Percentiles rank a stretch among this genome's conserved stretches.
Evolutionary conservation across 64 coral and sea anemone genomes (phyloP).

Genomic region (Astreopora myriophthalma): DNA sequence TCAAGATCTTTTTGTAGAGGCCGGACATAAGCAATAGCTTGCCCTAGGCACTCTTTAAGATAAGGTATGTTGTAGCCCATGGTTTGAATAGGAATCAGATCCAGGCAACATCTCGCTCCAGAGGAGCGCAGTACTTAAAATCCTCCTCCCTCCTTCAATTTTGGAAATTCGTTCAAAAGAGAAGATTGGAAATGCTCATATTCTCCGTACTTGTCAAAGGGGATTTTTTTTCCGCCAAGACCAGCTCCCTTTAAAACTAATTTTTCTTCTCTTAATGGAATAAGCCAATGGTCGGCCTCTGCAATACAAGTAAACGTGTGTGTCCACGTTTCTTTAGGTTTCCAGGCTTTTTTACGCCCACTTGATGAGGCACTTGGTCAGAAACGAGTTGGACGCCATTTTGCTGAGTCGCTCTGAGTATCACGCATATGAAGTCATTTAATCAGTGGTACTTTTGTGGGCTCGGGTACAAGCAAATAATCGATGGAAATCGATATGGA

Average conservation of each 20-base stretch:
- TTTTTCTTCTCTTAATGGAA: slow-evolving; percentile 47
- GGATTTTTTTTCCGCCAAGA: slow-evolving; percentile 38
- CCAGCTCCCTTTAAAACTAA: slow-evolving; percentile 23
- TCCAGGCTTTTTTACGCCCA: slow-evolving; percentile 2
- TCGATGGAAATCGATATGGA: not conserved
- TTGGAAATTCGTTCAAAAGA: slow-evolving; percentile 37
- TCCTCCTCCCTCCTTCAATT: slow-evolving; percentile 13
- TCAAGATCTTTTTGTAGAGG: slow-evolving; percentile 30
- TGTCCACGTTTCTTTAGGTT: slow-evolving; percentile 36
- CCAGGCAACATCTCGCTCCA: slow-evolving; percentile 14
- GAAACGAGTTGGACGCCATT: not conserved
- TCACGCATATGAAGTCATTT: not conserved
- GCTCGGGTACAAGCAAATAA: not conserved
- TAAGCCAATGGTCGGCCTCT: not conserved
- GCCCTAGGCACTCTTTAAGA: slow-evolving; percentile 10
- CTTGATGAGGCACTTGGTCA: not conserved
- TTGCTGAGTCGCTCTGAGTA: not conserved
- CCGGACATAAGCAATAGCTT: slow-evolving; percentile 39
- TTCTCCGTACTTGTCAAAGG: slow-evolving; percentile 33
- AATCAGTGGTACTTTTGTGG: not conserved
- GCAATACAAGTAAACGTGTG: slow-evolving; percentile 26
- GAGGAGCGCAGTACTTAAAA: slow-evolving; percentile 8
- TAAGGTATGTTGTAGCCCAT: not conserved
- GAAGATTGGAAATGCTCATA: slow-evolving; percentile 20
- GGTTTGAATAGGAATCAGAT: slow-evolving; percentile 13